Evolutionary conservation across 2,797 vertebrate species (phyloP), one percentile per base, ranked within the genome.

Genomic region (Sarcoramphus papa): DNA sequence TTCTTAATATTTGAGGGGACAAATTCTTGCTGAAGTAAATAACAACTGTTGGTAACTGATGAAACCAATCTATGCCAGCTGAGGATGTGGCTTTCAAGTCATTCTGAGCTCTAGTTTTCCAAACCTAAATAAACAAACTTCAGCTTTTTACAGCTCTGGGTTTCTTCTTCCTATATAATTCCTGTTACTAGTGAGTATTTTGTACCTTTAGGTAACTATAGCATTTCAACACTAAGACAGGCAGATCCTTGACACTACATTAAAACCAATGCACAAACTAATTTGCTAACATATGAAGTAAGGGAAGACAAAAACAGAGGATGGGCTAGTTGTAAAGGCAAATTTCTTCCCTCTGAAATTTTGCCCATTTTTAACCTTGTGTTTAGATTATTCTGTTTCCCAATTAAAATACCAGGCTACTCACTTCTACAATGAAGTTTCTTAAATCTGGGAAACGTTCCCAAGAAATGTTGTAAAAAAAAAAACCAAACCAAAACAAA

Each of bases 41-140:
- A 78, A 41, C 31, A 74, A 19, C n/a, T 69, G 40, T 20, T 62
- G 33, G 45, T 74, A 95, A 94, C 64, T 33, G 37, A 75, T 48
- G 43, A 95, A 91, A 62, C 16, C 21, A 20, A 72, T 43, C 62
- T 45, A 67, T 19, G 63, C 74, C 78, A 92, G 50, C 20, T 59
- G 25, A 92, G 78, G 87, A 93, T 92, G 93, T 91, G 92, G 75
- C 72, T 95, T 92, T 88, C 37, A 47, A 82, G 45, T 43, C 25
- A 30, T 78, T 63, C 81, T 54, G 57, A 77, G 60, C 24, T 65
- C 62, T 33, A 64, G 30, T 47, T 93, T 91, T 91, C 72, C 76
- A 78, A 75, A 84, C 23, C n/a, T 68, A 85, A 91, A 60, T 43
- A 89, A 92, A 85, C 41, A 80, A 81, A 85, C 14, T 41, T 73